Conservation (phyloP, 2,113 vertebrate genomes). For the Prinia subflava region DNA sequence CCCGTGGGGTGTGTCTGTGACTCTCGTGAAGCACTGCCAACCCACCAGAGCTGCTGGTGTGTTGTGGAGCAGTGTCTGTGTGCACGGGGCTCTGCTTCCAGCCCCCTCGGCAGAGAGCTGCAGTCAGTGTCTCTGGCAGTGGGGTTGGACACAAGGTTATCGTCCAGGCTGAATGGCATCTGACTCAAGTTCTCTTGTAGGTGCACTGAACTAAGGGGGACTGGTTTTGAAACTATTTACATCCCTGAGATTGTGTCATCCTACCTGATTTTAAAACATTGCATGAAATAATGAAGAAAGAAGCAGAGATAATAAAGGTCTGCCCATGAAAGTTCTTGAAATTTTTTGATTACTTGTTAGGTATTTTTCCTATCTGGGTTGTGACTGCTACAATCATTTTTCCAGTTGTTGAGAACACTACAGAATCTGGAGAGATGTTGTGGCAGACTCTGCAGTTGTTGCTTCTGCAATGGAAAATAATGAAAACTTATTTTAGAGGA, state of each 20-base stretch:
- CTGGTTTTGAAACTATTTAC: not conserved
- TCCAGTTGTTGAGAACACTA: not conserved
- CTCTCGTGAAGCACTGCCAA: rapidly evolving
- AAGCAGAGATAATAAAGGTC: not conserved
- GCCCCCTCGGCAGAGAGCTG: rapidly evolving
- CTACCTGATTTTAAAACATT: not conserved
- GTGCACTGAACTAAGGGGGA: not conserved
- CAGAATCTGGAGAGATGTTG: not conserved
- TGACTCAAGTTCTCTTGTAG: not conserved
- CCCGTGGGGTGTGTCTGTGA: rapidly evolving
- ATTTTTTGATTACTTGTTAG: not conserved
- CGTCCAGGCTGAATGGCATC: not conserved
- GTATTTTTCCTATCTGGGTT: not conserved
- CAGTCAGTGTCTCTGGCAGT: not conserved
- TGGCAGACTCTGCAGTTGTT: not conserved
- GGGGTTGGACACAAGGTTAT: not conserved
- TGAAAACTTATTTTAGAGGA: not conserved
- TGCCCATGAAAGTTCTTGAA: not conserved
- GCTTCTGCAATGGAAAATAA: not conserved
- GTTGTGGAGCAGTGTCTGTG: not conserved
- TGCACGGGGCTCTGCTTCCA: not conserved
- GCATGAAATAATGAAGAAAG: not conserved
- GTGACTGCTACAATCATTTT: not conserved
- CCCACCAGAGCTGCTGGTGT: not conserved
- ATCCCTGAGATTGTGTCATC: not conserved